phyloP scores from a whole-genome alignment of 2,888 invertebrate genomes.

The Cancer borealis region DNA sequence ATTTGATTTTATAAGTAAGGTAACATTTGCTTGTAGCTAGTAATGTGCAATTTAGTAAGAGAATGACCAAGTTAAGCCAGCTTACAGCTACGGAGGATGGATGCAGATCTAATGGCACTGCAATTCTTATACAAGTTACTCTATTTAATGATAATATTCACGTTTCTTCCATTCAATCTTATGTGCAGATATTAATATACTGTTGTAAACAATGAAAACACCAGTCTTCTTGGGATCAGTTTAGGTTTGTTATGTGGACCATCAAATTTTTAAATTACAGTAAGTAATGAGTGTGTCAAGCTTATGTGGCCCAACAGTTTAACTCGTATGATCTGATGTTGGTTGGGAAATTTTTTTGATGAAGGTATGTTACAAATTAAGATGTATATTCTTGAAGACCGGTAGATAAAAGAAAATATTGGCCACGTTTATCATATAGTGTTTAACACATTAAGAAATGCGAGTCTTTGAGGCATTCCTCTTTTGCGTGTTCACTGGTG shows the following conservation, averaged over 20 bases:
- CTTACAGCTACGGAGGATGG: not conserved
- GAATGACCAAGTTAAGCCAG: slow-evolving; percentile 18
- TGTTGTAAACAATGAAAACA: not conserved
- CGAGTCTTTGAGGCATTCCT: not conserved
- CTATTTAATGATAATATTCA: no score
- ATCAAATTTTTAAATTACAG: not conserved
- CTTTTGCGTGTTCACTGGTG: not conserved
- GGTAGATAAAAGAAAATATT: not conserved
- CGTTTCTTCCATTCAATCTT: no score
- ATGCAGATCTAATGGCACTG: not conserved
- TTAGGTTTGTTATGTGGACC: no score
- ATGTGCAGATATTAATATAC: not conserved
- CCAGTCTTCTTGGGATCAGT: no score
- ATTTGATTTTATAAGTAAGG: not conserved
- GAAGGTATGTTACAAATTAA: not conserved
- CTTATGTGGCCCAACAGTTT: not conserved
- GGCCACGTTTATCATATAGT: not conserved
- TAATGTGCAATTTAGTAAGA: not conserved
- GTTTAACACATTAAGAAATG: not conserved
- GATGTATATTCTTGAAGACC: not conserved
- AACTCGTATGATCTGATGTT: not conserved
- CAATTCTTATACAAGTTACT: not conserved
- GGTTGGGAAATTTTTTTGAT: not conserved
- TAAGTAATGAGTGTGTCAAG: not conserved
- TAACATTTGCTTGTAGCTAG: not conserved